Conservation (phyloP, 2,113 vertebrate genomes). For the Pao palembangensis region DNA sequence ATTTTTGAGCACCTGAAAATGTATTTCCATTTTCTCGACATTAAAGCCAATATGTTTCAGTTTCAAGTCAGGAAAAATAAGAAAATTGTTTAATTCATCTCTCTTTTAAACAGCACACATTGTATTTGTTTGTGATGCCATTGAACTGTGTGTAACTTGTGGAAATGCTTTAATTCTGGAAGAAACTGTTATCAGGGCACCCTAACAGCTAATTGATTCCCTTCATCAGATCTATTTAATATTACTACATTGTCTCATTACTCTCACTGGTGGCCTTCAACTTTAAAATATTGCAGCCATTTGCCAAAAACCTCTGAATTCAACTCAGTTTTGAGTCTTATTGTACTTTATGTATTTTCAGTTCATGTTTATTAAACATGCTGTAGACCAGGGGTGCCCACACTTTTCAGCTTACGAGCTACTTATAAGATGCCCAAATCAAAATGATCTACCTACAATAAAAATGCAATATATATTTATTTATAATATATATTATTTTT, state of each 20-base stretch:
- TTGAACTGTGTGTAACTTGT: conserved; percentile 60
- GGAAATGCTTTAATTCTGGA: conserved; percentile 25
- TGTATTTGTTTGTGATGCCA: not conserved
- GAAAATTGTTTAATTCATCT: too few relatives aligned
- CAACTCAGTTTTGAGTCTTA: conserved; percentile 32
- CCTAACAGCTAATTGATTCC: conserved; percentile 10
- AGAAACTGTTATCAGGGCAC: conserved; percentile 12
- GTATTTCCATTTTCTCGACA: too few relatives aligned
- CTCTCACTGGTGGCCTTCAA: conserved; percentile 21
- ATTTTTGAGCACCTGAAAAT: too few relatives aligned
- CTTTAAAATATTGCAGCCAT: not conserved
- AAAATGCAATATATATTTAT: too few relatives aligned
- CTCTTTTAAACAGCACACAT: not conserved
- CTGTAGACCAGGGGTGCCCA: too few relatives aligned
- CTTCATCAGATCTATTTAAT: not conserved
- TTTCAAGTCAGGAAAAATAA: too few relatives aligned
- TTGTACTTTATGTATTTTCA: not conserved
- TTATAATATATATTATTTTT: too few relatives aligned
- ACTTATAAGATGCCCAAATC: too few relatives aligned
- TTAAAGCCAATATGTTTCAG: too few relatives aligned
- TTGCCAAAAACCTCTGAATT: conserved; percentile 14
- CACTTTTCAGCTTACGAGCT: too few relatives aligned
- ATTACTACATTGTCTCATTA: not conserved
- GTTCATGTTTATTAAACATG: not conserved
- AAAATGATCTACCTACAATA: too few relatives aligned